phyloP scores from a whole-genome alignment of 2,113 vertebrate species.

The Propithecus coquereli region DNA sequence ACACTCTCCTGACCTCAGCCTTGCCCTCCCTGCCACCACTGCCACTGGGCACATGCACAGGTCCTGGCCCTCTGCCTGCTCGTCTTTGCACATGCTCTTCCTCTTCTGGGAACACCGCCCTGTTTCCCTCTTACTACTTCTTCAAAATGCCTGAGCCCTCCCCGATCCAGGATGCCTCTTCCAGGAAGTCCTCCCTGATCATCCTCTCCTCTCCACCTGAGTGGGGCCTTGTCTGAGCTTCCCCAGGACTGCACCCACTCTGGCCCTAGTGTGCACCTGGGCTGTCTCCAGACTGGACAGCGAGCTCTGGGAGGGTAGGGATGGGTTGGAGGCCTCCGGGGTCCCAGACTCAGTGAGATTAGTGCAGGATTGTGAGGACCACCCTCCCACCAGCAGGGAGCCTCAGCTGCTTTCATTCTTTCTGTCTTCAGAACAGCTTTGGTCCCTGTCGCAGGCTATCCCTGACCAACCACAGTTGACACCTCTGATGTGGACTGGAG shows the following conservation, averaged over 20 bases:
- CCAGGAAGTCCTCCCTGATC: not conserved
- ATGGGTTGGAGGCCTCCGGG: too few relatives aligned
- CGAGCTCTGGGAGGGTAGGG: not conserved
- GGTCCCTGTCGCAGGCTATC: not conserved
- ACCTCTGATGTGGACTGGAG: not conserved
- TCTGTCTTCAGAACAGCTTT: not conserved
- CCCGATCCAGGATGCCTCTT: not conserved
- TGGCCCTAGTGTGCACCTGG: not conserved
- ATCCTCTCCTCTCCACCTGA: not conserved
- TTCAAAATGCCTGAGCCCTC: not conserved
- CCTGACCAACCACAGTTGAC: not conserved
- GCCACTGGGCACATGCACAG: too few relatives aligned
- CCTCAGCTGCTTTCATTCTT: not conserved
- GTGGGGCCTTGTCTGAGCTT: not conserved
- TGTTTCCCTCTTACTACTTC: not conserved
- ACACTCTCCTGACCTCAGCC: not conserved
- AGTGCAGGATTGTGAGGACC: not conserved
- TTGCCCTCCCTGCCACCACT: fast-evolving
- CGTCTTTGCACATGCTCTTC: not conserved
- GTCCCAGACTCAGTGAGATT: not conserved
- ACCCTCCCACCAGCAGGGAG: not conserved
- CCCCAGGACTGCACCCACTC: not conserved
- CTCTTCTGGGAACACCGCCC: not conserved
- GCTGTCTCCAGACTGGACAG: not conserved
- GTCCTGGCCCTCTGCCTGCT: not conserved